Evolutionary conservation across 2,888 invertebrate species (phyloP).

Genomic region (Chrysotoxum bicinctum): DNA sequence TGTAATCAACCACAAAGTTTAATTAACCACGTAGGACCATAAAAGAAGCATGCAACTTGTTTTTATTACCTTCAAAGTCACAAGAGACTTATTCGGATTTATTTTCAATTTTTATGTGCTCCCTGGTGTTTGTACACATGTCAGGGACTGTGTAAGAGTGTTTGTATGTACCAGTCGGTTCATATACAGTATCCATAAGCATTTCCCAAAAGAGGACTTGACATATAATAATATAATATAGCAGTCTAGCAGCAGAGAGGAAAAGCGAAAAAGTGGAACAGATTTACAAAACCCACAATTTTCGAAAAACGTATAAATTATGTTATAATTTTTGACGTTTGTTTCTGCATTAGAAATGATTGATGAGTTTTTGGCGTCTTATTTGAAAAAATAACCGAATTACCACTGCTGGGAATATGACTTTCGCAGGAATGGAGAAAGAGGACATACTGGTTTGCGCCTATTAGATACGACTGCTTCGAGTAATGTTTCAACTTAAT

Average conservation of each 20-base stretch:
- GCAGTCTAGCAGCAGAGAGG: background rate
- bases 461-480: background rate
- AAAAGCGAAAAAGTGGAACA: background rate
- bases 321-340: slow-evolving; percentile 40
- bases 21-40: slow-evolving; percentile 40
- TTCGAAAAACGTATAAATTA: background rate
- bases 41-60: slow-evolving; percentile 40
- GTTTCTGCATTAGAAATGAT: slow-evolving; percentile 47
- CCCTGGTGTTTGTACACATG: slow-evolving; percentile 28
- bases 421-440: background rate
- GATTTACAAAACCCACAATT: slow-evolving; percentile 10
- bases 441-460: background rate
- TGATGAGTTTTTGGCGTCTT: slow-evolving; percentile 43
- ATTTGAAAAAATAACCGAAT: slow-evolving; percentile 22
- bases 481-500: slow-evolving; percentile 8
- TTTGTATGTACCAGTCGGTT: background rate
- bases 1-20: slow-evolving; percentile 30
- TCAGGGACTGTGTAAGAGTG: background rate
- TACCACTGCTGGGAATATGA: background rate
- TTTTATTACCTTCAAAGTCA: slow-evolving; percentile 37
- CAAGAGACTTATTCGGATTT: slow-evolving; percentile 34
- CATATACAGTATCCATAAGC: background rate
- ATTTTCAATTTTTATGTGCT: slow-evolving; percentile 39
- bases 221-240: background rate
- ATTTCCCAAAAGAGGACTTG: slow-evolving; percentile 6